A percentile compares a stretch with the other conserved stretches of the same genome.
These are phyloP conservation scores for Ginglymostoma cirratum DNA, from an alignment of 2,113 vertebrate genomes.

Conservation along the genomic window DNA sequence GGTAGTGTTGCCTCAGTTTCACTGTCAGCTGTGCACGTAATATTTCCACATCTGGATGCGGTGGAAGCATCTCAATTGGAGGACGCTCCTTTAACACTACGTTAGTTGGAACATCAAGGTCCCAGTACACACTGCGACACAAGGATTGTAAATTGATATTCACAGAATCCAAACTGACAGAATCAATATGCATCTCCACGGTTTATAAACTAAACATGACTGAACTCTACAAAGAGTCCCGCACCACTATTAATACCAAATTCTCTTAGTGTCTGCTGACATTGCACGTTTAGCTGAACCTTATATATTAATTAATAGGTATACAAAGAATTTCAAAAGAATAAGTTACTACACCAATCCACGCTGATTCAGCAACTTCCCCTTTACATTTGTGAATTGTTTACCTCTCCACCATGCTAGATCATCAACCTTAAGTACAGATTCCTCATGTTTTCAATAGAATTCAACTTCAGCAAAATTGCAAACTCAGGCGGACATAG, in stretches of 20 bases:
- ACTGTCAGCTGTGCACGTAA: conserved; percentile 86
- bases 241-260: not conserved
- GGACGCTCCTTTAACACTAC: conserved; percentile 79
- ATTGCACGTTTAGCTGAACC: not conserved
- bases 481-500: not conserved
- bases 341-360: not conserved
- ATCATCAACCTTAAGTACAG: not conserved
- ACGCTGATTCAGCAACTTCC: not conserved
- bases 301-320: not conserved
- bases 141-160: not conserved
- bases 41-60: conserved; percentile 87
- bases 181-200: not conserved
- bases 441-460: not conserved
- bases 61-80: conserved; percentile 65
- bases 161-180: not conserved
- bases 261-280: not conserved
- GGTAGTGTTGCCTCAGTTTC: conserved; percentile 89
- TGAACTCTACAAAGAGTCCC: not conserved
- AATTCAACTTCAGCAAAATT: not conserved
- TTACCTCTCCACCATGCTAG: not conserved
- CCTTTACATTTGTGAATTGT: not conserved
- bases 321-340: not conserved
- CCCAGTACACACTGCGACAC: conserved; percentile 77
- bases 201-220: not conserved
- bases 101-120: conserved; percentile 89